Percentiles rank a stretch among this genome's conserved stretches.
Conservation (phyloP, 2,888 invertebrate species). For the Carabus problematicus region DNA sequence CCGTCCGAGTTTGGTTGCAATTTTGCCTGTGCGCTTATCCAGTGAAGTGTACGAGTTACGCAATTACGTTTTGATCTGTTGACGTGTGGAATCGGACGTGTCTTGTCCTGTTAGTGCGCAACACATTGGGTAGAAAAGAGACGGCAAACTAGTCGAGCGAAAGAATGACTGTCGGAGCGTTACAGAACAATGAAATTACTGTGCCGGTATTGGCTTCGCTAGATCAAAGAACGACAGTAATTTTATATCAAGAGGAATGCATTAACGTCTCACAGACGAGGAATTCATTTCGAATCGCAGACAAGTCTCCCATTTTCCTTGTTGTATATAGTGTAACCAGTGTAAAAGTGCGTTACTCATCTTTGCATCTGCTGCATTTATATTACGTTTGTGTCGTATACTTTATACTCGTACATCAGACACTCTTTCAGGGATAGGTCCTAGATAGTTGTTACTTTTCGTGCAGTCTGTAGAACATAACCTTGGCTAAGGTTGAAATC, state of each 20-base stretch:
- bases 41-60: not conserved
- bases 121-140: not conserved
- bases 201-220: conserved; percentile 10
- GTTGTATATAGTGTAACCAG: too few relatives aligned
- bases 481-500: too few relatives aligned
- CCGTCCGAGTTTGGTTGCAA: too few relatives aligned
- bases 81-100: conserved; percentile 4
- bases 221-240: conserved; percentile 19
- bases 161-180: conserved; percentile 1
- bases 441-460: too few relatives aligned
- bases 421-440: too few relatives aligned
- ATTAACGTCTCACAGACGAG: not conserved
- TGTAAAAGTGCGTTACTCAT: too few relatives aligned
- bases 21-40: not conserved
- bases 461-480: too few relatives aligned
- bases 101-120: not conserved
- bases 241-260: conserved; percentile 16
- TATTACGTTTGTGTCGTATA: too few relatives aligned
- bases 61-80: conserved; percentile 19
- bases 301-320: not conserved
- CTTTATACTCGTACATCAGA: too few relatives aligned
- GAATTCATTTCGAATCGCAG: conserved; percentile 12
- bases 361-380: too few relatives aligned
- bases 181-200: conserved; percentile 16
- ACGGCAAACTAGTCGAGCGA: not conserved